Conservation (phyloP, 2,888 invertebrate genomes). For the Bombylius discolor region DNA sequence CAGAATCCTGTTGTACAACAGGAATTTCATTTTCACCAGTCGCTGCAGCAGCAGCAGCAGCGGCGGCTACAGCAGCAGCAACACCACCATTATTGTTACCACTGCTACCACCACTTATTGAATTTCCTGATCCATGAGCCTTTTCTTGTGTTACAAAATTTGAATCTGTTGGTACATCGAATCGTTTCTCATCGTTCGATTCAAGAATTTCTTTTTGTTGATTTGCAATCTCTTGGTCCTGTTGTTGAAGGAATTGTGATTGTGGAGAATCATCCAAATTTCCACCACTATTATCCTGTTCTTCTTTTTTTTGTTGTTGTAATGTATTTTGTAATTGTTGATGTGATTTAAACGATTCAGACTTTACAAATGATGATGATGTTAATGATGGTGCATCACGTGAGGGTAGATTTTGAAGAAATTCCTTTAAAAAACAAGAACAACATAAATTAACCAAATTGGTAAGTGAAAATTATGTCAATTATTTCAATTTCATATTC, state of each 20-base stretch:
- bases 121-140: background rate
- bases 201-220: slow-evolving; percentile 3
- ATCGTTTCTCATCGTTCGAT: slow-evolving; percentile 16
- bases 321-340: background rate
- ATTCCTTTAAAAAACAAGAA: no score
- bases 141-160: slow-evolving; percentile 5
- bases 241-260: background rate
- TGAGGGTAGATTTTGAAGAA: no score
- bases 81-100: background rate
- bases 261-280: background rate
- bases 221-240: background rate
- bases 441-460: no score
- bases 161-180: slow-evolving; percentile 19
- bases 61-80: background rate
- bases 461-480: no score
- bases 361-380: background rate
- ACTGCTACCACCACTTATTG: background rate
- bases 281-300: background rate
- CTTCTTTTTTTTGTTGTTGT: slow-evolving; percentile 2
- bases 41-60: background rate
- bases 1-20: slow-evolving; percentile 1
- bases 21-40: background rate
- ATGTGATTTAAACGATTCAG: no score
- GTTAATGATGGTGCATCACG: background rate
- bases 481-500: no score